Evolutionary conservation across 1,140 invertebrate species (phyloP), one percentile per base, ranked within the genome.

Genomic region (Hycleus cichorii): DNA sequence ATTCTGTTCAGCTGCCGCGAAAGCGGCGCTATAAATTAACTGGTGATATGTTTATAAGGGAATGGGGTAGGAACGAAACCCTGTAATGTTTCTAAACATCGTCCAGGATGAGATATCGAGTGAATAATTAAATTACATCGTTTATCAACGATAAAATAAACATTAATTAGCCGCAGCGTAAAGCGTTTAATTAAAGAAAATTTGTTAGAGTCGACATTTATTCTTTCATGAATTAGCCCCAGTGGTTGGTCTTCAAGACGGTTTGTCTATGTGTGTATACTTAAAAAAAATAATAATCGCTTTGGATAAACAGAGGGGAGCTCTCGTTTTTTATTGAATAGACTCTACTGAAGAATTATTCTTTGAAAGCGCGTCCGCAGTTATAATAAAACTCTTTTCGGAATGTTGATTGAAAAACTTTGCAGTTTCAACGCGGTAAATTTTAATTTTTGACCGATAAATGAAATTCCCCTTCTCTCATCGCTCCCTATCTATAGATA

Each of bases 91-190:
- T 44, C 58, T 52, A 51, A 60, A 60, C 47, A 55, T 52, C 47
- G 50, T 60, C 51, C 47, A 47, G 52, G 58, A 60, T 60, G 58
- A 60, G 58, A 60, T 60, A 60, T 60, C 58, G 58, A 57, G 58
- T 55, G 51, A 53, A 60, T 60, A 60, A 60, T 60, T 60, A 60
- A 60, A 60, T 60, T 60, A 60, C 52, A 60, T 51, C 52, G 52
- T 60, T 60, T 57, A 60, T 60, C 58, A 60, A 51, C 58, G 58
- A 60, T 60, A 60, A 60, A 60, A 60, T 60, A 60, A 60, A 60
- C 58, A 60, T 60, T 60, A 60, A 60, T 60, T 60, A 60, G 58
- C 58, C 58, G 50, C 58, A 60, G 53, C 47, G 44, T 56, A 57
- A 51, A 57, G 49, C 58, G 47, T 60, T 60, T 60, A 60, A 60